Percentiles rank a stretch among this genome's conserved stretches.
phyloP scores from a whole-genome alignment of 2,888 invertebrate species.

The Tetranychus piercei region DNA sequence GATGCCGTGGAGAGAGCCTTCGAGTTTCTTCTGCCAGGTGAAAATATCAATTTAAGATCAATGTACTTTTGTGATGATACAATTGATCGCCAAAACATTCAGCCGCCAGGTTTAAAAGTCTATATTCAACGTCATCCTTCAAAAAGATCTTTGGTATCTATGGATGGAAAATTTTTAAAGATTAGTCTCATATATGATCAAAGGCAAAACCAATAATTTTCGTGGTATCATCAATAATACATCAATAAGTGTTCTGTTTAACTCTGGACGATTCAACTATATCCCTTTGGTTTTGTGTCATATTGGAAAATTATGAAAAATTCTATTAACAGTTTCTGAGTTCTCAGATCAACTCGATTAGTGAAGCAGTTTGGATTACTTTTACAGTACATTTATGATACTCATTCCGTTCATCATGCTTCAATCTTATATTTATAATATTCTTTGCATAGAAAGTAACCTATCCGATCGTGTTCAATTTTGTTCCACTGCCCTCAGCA shows the following conservation, averaged over 20 bases:
- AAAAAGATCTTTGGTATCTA: too few species aligned
- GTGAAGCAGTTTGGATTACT: too few species aligned
- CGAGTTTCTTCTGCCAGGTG: too few species aligned
- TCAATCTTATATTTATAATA: neutral
- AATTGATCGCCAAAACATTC: too few species aligned
- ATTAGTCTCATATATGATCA: too few species aligned
- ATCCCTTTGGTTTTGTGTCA: slow-evolving; percentile 13
- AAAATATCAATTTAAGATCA: too few species aligned
- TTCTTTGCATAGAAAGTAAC: neutral
- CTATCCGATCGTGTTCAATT: neutral
- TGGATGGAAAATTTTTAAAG: too few species aligned
- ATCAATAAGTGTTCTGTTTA: slow-evolving; percentile 52
- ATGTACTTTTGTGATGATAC: too few species aligned
- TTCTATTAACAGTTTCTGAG: neutral
- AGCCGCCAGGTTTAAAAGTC: too few species aligned
- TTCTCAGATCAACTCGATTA: too few species aligned
- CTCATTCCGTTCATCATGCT: neutral
- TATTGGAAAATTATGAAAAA: slow-evolving; percentile 13
- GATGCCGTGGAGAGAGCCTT: too few species aligned
- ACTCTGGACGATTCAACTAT: slow-evolving; percentile 56
- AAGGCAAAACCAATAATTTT: slow-evolving; percentile 45
- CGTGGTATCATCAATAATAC: slow-evolving; percentile 35
- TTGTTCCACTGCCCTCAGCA: neutral
- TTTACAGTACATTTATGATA: neutral
- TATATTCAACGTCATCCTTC: too few species aligned